These are phyloP conservation scores for Ceyx cyanopectus DNA, from an alignment of 2,113 vertebrate genomes.

Conservation along the genomic window DNA sequence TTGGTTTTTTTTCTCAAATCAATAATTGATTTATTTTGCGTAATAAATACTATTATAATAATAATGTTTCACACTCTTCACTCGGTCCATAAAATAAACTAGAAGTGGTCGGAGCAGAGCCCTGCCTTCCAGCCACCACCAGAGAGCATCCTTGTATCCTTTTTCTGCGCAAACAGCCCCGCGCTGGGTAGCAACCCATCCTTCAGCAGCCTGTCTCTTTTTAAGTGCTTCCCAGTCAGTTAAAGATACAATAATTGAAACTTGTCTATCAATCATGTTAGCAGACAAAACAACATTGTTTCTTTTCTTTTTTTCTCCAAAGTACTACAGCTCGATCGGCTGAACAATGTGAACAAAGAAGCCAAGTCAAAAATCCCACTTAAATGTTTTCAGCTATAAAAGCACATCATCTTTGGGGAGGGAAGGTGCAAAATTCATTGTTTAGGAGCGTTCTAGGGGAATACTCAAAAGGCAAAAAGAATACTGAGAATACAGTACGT, in stretches of 20 bases:
- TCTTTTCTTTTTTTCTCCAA: constrained; percentile 56
- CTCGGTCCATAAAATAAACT: background rate
- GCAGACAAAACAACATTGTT: constrained; percentile 68
- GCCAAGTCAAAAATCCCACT: constrained; percentile 32
- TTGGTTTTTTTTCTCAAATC: too few relatives aligned
- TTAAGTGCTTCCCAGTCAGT: constrained; percentile 33
- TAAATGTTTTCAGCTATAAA: constrained; percentile 51
- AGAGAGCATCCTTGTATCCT: constrained; percentile 69
- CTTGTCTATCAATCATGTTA: constrained; percentile 70
- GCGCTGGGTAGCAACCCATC: constrained; percentile 22
- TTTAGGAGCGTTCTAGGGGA: constrained; percentile 31
- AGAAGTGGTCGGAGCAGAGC: background rate
- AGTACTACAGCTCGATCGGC: background rate
- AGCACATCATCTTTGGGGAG: constrained; percentile 26
- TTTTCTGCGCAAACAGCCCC: constrained; percentile 16
- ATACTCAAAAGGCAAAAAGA: background rate
- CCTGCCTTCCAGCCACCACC: constrained; percentile 16
- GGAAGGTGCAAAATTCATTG: constrained; percentile 35
- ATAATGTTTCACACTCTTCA: background rate
- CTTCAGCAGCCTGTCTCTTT: constrained; percentile 33
- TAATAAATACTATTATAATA: background rate
- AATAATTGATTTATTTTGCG: too few relatives aligned
- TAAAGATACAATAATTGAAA: constrained; percentile 67
- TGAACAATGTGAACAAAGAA: constrained; percentile 48
- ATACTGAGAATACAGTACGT: accelerated